Conservation (phyloP, 2,888 invertebrate species). For the Caenorhabditis sp. region DNA sequence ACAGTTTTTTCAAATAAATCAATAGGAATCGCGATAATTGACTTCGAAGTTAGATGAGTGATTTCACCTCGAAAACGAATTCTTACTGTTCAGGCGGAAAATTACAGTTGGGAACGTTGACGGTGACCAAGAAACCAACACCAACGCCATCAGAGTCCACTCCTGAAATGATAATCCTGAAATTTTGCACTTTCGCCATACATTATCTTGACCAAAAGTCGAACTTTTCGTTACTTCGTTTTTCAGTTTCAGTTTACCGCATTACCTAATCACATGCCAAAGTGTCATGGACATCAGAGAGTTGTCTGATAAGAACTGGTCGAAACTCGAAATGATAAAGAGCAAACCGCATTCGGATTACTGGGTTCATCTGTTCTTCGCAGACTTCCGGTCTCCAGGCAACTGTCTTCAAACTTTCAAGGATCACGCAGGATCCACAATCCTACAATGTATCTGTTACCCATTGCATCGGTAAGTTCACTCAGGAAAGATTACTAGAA, state of each 20-base stretch:
- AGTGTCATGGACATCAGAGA: no score
- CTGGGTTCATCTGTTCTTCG: not conserved
- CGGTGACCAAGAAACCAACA: no score
- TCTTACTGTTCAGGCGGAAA: no score
- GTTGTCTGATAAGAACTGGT: not conserved
- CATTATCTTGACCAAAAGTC: not conserved
- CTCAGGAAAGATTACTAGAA: no score
- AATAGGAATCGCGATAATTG: no score
- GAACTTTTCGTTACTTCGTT: conserved; percentile 1
- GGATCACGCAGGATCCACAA: no score
- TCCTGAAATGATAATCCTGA: no score
- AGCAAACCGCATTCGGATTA: not conserved
- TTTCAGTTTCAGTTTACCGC: conserved; percentile 12
- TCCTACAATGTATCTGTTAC: conserved; percentile 10
- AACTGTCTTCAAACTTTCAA: not conserved
- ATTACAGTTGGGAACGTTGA: no score
- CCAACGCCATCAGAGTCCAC: no score
- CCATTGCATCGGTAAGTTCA: conserved; percentile 22
- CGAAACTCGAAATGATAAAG: not conserved
- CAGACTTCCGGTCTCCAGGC: not conserved
- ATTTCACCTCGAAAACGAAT: no score
- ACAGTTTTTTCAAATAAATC: no score
- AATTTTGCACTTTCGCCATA: not conserved
- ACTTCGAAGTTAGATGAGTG: no score
- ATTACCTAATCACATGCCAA: conserved; percentile 8